phyloP scores from a whole-genome alignment of 1,140 invertebrate genomes.

The Ridgeia piscesae region DNA sequence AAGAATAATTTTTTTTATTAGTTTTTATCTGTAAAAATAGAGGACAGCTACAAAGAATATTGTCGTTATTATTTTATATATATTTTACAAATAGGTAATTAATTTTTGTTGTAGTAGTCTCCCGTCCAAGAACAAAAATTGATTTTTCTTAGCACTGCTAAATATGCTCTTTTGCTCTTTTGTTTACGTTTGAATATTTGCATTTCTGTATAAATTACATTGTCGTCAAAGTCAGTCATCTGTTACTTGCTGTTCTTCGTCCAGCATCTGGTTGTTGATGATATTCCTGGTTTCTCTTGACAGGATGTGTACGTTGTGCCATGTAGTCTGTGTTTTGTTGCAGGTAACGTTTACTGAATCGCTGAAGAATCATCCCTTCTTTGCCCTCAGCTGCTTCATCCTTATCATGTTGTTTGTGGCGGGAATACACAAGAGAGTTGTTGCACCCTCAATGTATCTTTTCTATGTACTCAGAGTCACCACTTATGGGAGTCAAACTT shows the following conservation, averaged over 20 bases:
- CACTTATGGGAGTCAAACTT: too few species aligned
- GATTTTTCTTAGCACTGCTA: too few species aligned
- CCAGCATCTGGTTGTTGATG: background rate
- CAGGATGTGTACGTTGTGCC: too few species aligned
- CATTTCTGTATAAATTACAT: slow-evolving; percentile 1
- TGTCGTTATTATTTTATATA: too few species aligned
- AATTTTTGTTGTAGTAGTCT: too few species aligned
- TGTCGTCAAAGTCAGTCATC: background rate
- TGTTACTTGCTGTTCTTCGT: background rate
- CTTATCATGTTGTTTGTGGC: slow-evolving; percentile 85
- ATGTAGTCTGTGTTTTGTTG: slow-evolving; percentile 22
- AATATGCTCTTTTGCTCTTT: too few species aligned
- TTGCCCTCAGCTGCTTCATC: slow-evolving; percentile 84
- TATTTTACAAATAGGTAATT: too few species aligned
- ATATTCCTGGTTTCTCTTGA: background rate
- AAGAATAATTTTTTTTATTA: too few species aligned
- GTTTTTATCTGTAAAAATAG: too few species aligned
- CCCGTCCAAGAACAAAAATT: too few species aligned
- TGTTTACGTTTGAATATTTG: background rate
- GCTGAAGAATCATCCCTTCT: slow-evolving; percentile 92
- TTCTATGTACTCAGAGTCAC: slow-evolving; percentile 37
- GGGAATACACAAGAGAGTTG: slow-evolving; percentile 92
- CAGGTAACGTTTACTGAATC: slow-evolving; percentile 83
- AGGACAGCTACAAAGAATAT: too few species aligned
- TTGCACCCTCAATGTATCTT: slow-evolving; percentile 86